Evolutionary conservation across 2,113 vertebrate genomes (phyloP), one percentile per base, ranked within the genome.

Genomic region (Lasiurus borealis): DNA sequence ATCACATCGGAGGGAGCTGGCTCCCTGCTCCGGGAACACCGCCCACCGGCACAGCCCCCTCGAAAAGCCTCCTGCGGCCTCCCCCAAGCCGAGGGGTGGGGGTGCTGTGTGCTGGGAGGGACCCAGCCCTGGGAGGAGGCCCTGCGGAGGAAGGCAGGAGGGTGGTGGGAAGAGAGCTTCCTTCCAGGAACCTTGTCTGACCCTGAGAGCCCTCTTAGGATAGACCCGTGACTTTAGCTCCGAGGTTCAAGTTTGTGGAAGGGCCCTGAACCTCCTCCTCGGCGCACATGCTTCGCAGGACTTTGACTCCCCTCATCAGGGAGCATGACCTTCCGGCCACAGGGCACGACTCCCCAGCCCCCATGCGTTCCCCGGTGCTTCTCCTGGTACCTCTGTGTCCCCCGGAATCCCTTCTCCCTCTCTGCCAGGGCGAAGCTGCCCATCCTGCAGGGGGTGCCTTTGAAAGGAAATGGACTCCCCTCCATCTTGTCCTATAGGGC

Each of bases 41-140:
- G 97, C 97, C 97, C 95, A 96, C 97, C 59, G 48, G 96, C 95
- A 83, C 97, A 75, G 92, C 97, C 97, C 97, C 97, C 96, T 64
- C 75, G 1, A 73, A 81, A 76, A 96, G 54, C 88, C 95, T 97
- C 93, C 69, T 62, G 85, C 94, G 57, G 87, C 97, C 86, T 97
- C 92, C 78, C 62, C 4, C 69, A 3, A 0, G 85, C 84, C 18
- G 72, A 15, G 34, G 75, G 76, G 76, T 86, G 96, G 94, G 78
- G 73, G 89, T 18, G 81, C 68, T 46, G 94, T 69, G 52, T n/a
- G 72, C 44, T 40, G 94, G 95, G 96, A 93, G 96, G 92, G 95
- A 90, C 94, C 72, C 54, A 31, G 90, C 48, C 72, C 31, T 19
- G 69, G 94, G 86, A 62, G 59, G 94, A 93, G 76, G 57, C 46